Percentiles rank a stretch among this genome's conserved stretches.
Evolutionary conservation across 2,888 invertebrate species (phyloP).

Genomic region (Urechis unicinctus): DNA sequence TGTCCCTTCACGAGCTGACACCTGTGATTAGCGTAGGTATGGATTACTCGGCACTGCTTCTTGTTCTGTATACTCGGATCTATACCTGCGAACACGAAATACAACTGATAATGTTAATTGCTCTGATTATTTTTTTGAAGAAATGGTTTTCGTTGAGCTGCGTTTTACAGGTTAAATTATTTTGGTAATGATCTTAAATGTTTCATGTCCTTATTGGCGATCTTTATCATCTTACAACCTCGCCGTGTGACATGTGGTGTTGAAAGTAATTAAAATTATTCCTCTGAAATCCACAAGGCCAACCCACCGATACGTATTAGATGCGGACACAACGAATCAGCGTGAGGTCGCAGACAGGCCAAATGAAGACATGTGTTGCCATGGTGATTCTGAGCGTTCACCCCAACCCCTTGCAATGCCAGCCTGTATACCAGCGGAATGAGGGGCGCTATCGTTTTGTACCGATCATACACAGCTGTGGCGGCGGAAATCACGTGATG

Average conservation of each 20-base stretch:
- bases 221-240: too few relatives aligned
- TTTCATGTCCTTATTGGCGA: too few relatives aligned
- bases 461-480: not conserved
- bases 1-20: slow-evolving; percentile 27
- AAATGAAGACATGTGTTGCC: slow-evolving; percentile 30
- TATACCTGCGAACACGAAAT: slow-evolving; percentile 15
- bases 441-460: not conserved
- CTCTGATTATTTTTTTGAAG: too few relatives aligned
- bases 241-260: too few relatives aligned
- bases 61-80: slow-evolving; percentile 28
- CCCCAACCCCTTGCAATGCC: slow-evolving; percentile 21
- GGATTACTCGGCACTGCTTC: slow-evolving; percentile 26
- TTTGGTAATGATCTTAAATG: too few relatives aligned
- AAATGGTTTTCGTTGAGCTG: too few relatives aligned
- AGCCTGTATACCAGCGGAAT: slow-evolving; percentile 23
- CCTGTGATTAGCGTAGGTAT: slow-evolving; percentile 20
- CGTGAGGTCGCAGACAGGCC: slow-evolving; percentile 26
- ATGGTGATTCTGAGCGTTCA: slow-evolving; percentile 27
- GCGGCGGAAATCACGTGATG: slow-evolving; percentile 17
- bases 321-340: slow-evolving; percentile 21
- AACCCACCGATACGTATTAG: slow-evolving; percentile 27
- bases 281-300: too few relatives aligned
- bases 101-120: not conserved
- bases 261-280: too few relatives aligned
- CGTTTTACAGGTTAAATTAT: too few relatives aligned